Base-by-base conservation (phyloP, 2,113 vertebrate species). In the Gnathochromis pfefferi region DNA sequence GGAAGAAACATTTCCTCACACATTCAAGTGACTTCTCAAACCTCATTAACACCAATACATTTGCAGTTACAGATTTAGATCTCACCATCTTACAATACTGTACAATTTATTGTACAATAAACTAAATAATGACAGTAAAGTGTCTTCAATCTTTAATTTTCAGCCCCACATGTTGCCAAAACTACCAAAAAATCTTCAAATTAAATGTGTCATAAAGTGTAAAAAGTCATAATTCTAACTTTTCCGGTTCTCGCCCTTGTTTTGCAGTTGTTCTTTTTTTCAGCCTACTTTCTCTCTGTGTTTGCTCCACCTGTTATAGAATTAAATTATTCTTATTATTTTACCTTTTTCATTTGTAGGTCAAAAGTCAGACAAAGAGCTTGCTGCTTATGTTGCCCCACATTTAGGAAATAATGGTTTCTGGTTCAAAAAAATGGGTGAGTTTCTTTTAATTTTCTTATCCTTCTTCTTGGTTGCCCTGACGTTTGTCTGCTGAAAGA, bases 341-440 rank as follows among this genome's bases (percentile, higher is more conserved):
- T 65, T 38, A 38, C 17, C 31, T 65, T 65, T 65, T 38, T 35
- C 28, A 80, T 83, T 9, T 84, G 60, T 93, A 98, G 98, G 95
- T 90, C 79, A 96, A 88, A 92, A 83, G 87, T 96, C 94, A 75
- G 96, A 97, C 84, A 93, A 96, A 82, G 95, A 96, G 88, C 94
- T 97, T 16, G 96, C 96, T 92, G 96, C 91, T 28, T 95, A 95
- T 85, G 95, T 95, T 83, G 97, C 97, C 88, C 96, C 96, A 21
- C 96, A 98, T 94, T 95, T 96, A 87, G 53, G 95, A 42, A 98
- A 97, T 89, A 97, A 95, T 96, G 96, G 95, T 1, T 98, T 97
- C 93, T 97, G 97, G 97, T 99, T 99, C 96, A 98, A 97, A 95
- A 97, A 96, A 95, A 98, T 97, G 95, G 97, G 98, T 99, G 95